These are phyloP conservation scores for Nineta flava DNA, from an alignment of 2,888 invertebrate species.

Conservation along the genomic window DNA sequence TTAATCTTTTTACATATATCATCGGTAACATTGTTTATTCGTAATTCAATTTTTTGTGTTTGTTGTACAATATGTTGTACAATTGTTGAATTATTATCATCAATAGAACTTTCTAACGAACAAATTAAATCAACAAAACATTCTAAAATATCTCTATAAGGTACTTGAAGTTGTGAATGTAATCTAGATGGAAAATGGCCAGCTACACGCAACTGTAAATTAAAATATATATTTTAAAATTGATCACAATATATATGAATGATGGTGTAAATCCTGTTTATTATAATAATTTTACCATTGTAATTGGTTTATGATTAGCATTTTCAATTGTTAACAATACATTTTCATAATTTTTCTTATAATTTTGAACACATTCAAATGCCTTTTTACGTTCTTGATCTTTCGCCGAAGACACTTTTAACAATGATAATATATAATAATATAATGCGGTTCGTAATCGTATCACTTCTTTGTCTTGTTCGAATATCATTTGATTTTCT, in stretches of 20 bases:
- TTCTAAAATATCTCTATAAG: conserved; percentile 20
- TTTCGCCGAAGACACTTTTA: conserved; percentile 1
- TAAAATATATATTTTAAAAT: not conserved
- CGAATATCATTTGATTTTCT: conserved; percentile 19
- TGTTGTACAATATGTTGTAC: conserved; percentile 9
- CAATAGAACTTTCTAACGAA: conserved; percentile 6
- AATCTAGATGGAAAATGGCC: conserved; percentile 23
- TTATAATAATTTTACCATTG: conserved; percentile 9
- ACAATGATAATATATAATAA: conserved; percentile 2
- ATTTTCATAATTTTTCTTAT: conserved; percentile 1
- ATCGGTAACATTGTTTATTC: conserved; percentile 23
- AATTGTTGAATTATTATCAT: conserved; percentile 12
- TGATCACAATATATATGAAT: too few relatives aligned
- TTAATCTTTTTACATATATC: conserved; percentile 26
- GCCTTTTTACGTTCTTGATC: not conserved
- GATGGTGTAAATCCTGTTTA: not conserved
- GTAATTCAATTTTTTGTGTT: conserved; percentile 26
- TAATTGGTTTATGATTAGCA: conserved; percentile 11
- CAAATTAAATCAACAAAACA: conserved; percentile 15
- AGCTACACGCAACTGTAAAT: conserved; percentile 19
- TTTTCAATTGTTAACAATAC: conserved; percentile 4
- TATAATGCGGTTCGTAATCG: conserved; percentile 3
- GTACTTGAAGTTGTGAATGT: conserved; percentile 19
- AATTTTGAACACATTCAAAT: not conserved
- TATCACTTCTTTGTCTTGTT: conserved; percentile 22